These are phyloP conservation scores for Hemichromis elongatus DNA, from an alignment of 2,113 vertebrate species.

Conservation along the genomic window DNA sequence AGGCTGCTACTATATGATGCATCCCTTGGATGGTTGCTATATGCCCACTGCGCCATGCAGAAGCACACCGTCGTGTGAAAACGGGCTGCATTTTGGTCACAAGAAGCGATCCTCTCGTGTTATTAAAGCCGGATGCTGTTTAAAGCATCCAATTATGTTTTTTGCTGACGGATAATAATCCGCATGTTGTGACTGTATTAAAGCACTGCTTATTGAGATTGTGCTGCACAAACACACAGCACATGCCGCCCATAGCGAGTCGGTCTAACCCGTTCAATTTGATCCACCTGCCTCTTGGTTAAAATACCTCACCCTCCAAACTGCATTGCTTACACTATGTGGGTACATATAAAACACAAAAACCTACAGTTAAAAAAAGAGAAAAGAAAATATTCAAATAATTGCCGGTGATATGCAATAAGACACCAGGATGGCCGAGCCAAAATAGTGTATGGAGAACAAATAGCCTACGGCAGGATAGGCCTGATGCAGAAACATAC, in stretches of 20 bases:
- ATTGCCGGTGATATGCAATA: neutral
- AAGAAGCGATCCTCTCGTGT: neutral
- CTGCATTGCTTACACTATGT: neutral
- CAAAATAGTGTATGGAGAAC: conserved; percentile 40
- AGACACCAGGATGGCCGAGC: conserved; percentile 29
- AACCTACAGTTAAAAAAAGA: neutral
- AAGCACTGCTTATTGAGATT: conserved; percentile 6
- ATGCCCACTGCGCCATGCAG: conserved; percentile 71
- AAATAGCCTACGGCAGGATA: conserved; percentile 46
- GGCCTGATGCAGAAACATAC: conserved; percentile 47
- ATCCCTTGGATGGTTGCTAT: conserved; percentile 66
- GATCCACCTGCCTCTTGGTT: conserved; percentile 40
- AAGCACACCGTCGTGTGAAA: conserved; percentile 33
- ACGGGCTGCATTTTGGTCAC: neutral
- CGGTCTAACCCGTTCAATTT: conserved; percentile 11
- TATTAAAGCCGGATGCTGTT: neutral
- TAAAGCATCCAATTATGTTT: neutral
- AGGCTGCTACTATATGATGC: conserved; percentile 69
- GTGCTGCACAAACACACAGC: conserved; percentile 51
- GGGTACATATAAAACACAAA: neutral
- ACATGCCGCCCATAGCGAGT: conserved; percentile 57
- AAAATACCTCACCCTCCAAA: neutral
- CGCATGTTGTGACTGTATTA: neutral
- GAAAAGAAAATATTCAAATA: neutral
- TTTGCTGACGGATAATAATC: neutral